These are phyloP conservation scores for Metacarcinus magister DNA, from an alignment of 2,888 invertebrate genomes.

Conservation along the genomic window DNA sequence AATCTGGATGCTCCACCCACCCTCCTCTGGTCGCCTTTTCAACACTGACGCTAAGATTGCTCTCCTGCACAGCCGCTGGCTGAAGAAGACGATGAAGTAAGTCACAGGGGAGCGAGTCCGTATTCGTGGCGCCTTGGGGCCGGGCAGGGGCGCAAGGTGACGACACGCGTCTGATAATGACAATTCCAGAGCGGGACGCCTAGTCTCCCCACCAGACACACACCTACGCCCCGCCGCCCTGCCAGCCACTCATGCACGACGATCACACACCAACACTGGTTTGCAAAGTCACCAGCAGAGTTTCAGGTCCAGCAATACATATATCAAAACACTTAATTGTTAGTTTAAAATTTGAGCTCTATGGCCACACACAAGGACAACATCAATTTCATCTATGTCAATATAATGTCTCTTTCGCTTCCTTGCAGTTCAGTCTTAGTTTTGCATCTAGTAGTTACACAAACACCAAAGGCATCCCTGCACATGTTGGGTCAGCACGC, in stretches of 20 bases:
- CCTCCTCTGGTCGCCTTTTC: neutral
- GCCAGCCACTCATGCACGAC: constrained; percentile 35
- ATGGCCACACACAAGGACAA: neutral
- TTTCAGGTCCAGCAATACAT: neutral
- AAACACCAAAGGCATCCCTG: neutral
- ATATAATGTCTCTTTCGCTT: neutral
- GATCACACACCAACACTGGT: neutral
- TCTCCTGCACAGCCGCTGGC: neutral
- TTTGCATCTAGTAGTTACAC: neutral
- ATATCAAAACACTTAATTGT: neutral
- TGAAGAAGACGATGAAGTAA: constrained; percentile 2
- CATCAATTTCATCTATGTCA: neutral
- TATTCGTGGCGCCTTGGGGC: neutral
- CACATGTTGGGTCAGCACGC: neutral
- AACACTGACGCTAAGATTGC: neutral
- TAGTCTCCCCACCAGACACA: neutral
- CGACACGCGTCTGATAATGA: constrained; percentile 41
- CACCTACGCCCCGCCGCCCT: constrained; percentile 21
- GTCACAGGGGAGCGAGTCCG: neutral
- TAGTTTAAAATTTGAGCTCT: neutral
- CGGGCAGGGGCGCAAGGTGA: constrained; percentile 32
- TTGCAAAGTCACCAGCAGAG: neutral
- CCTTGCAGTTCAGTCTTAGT: neutral
- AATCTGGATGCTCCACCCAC: neutral
- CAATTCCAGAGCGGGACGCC: constrained; percentile 23